Conservation (phyloP, 2,113 vertebrate genomes). For the Conger conger region DNA sequence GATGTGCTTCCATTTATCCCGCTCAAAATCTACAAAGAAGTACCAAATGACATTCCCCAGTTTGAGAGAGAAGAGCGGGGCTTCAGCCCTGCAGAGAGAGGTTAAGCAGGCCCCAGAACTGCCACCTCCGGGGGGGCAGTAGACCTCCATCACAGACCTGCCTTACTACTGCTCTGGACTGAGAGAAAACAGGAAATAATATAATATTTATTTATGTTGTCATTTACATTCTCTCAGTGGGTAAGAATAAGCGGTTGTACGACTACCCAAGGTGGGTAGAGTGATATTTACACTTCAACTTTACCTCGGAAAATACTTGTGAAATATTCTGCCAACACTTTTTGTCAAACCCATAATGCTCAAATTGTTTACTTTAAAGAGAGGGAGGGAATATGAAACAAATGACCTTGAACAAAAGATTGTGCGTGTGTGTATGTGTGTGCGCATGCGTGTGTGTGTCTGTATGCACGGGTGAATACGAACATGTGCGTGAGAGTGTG, state of each 20-base stretch:
- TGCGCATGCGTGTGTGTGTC: slow-evolving; percentile 20
- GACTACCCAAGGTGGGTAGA: background rate
- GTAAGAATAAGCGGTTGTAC: background rate
- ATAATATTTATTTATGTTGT: too few relatives aligned
- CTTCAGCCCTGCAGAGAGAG: background rate
- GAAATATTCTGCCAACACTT: background rate
- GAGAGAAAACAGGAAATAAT: background rate
- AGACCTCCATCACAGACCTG: background rate
- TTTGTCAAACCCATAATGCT: background rate
- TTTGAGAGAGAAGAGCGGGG: background rate
- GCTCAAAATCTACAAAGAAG: background rate
- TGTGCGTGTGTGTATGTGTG: background rate
- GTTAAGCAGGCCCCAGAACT: background rate
- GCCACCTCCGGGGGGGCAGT: background rate
- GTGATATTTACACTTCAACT: background rate
- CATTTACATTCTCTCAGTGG: background rate
- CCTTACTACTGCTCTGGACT: background rate
- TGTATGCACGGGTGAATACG: too few relatives aligned
- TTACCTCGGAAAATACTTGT: background rate
- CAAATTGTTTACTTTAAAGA: background rate
- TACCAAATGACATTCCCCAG: background rate
- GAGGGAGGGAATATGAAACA: background rate
- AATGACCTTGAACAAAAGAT: background rate
- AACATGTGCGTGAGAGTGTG: too few relatives aligned
- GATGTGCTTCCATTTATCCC: background rate